Evolutionary conservation across 2,113 vertebrate genomes (phyloP).

Genomic region (Festucalex cinctus): DNA sequence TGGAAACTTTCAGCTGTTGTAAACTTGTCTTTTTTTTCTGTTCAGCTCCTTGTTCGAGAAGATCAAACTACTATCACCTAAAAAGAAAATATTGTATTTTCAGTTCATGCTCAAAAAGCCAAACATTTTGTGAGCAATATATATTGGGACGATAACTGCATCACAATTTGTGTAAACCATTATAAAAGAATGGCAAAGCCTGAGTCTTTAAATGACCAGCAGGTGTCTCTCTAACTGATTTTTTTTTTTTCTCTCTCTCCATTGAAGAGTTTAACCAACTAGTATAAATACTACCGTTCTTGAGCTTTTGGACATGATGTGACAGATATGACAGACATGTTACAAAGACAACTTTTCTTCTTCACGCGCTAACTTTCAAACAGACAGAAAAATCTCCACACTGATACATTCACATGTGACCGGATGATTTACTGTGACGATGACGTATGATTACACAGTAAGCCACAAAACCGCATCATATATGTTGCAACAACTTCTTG

Average conservation of each 20-base stretch:
- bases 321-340: background rate
- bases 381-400: background rate
- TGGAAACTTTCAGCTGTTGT: no score
- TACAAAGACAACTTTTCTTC: background rate
- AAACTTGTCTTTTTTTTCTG: no score
- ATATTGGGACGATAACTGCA: background rate
- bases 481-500: background rate
- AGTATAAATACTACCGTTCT: background rate
- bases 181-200: background rate
- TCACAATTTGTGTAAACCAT: background rate
- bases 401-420: background rate
- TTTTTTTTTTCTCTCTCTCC: background rate
- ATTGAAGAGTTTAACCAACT: background rate
- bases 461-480: background rate
- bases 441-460: background rate
- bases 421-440: background rate
- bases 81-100: no score
- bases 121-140: no score
- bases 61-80: no score
- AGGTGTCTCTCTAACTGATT: background rate
- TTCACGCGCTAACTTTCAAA: background rate
- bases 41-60: no score
- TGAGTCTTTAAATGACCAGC: background rate
- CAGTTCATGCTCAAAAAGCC: no score
- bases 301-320: background rate